Conservation (phyloP, 2,113 vertebrate species). For the Scatophagus argus region DNA sequence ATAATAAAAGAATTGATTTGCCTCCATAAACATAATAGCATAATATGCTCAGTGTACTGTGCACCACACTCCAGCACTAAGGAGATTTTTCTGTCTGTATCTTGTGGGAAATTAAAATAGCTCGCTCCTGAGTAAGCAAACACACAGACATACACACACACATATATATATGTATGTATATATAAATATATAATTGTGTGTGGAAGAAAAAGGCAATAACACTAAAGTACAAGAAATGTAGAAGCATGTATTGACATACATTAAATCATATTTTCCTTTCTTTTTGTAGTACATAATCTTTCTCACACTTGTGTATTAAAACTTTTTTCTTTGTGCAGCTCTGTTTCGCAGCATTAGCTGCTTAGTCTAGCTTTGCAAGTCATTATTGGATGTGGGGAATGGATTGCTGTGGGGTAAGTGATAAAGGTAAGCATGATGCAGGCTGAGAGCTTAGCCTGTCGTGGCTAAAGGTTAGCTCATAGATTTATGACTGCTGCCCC, state of each 20-base stretch:
- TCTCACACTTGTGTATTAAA: conserved; percentile 11
- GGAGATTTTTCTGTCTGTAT: conserved; percentile 75
- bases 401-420: conserved; percentile 56
- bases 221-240: conserved; percentile 1
- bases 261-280: conserved; percentile 12
- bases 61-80: conserved; percentile 54
- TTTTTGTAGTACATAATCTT: conserved; percentile 6
- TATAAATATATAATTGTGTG: conserved; percentile 14
- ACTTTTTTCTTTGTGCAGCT: conserved; percentile 11
- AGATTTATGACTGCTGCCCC: conserved; percentile 69
- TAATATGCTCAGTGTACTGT: conserved; percentile 75
- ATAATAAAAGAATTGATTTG: conserved; percentile 73
- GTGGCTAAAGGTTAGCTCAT: conserved; percentile 71
- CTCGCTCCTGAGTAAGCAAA: conserved; percentile 47
- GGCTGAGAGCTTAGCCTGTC: conserved; percentile 69
- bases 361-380: conserved; percentile 52
- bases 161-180: not conserved
- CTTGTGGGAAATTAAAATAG: conserved; percentile 79
- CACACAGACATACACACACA: conserved; percentile 20
- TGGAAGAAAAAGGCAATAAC: conserved; percentile 42
- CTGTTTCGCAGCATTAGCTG: conserved; percentile 47
- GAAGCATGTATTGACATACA: conserved; percentile 9
- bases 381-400: conserved; percentile 49
- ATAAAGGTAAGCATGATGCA: conserved; percentile 61
- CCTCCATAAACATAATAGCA: conserved; percentile 75